Conservation (phyloP, 2,888 invertebrate genomes). For the Dione juno region DNA sequence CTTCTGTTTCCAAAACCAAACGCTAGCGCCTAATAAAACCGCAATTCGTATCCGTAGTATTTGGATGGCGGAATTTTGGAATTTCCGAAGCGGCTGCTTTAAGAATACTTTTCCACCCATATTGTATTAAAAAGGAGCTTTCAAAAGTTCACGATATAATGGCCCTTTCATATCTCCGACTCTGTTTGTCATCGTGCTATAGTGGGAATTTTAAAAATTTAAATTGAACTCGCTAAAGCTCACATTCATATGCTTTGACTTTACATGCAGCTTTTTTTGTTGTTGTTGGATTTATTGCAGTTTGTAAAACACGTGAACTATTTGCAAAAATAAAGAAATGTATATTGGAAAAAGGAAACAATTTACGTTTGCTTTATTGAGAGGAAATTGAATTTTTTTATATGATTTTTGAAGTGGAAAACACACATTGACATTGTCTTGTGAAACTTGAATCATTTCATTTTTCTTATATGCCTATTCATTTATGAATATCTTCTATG, state of each 20-base stretch:
- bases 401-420: background rate
- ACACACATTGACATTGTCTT: too few species aligned
- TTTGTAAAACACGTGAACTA: constrained; percentile 17
- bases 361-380: constrained; percentile 13
- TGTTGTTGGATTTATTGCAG: constrained; percentile 23
- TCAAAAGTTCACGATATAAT: constrained; percentile 34
- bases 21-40: constrained; percentile 36
- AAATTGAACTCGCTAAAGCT: constrained; percentile 33
- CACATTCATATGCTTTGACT: constrained; percentile 50
- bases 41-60: constrained; percentile 38
- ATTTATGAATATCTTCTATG: too few species aligned
- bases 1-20: constrained; percentile 36
- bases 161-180: constrained; percentile 30
- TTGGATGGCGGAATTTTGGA: constrained; percentile 35
- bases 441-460: too few species aligned
- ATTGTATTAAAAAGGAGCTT: constrained; percentile 24
- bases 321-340: constrained; percentile 15
- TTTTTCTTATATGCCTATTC: too few species aligned
- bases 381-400: background rate
- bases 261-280: constrained; percentile 23
- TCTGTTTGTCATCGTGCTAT: constrained; percentile 37
- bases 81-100: constrained; percentile 26
- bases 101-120: constrained; percentile 20
- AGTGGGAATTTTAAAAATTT: constrained; percentile 33
- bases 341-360: constrained; percentile 3